These are phyloP conservation scores for Tinea semifulvella DNA, from an alignment of 2,888 invertebrate species.

Conservation along the genomic window DNA sequence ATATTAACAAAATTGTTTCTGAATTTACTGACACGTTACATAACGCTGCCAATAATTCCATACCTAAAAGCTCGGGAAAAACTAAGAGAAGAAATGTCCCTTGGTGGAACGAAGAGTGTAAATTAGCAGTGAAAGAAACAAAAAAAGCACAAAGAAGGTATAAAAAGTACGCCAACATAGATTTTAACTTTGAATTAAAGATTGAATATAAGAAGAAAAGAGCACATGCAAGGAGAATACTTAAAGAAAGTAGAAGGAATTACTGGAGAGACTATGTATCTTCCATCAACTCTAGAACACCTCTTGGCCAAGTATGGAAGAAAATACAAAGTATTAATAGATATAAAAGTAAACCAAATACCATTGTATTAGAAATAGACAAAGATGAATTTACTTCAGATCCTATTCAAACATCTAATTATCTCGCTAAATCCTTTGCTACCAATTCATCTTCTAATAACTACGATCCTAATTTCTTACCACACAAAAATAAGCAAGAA, in stretches of 20 bases:
- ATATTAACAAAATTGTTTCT: neutral
- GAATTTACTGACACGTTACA: slow-evolving; percentile 15
- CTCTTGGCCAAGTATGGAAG: slow-evolving; percentile 16
- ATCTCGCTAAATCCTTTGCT: slow-evolving; percentile 16
- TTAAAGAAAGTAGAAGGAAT: slow-evolving; percentile 14
- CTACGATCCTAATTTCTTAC: slow-evolving; percentile 16
- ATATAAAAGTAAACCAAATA: neutral
- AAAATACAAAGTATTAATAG: slow-evolving; percentile 13
- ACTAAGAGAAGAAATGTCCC: slow-evolving; percentile 10
- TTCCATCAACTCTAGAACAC: slow-evolving; percentile 16
- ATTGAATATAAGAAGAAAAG: slow-evolving; percentile 15
- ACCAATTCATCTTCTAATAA: slow-evolving; percentile 17
- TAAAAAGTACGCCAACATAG: slow-evolving; percentile 13
- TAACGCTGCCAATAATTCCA: slow-evolving; percentile 14
- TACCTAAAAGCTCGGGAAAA: slow-evolving; percentile 10
- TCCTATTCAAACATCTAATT: neutral
- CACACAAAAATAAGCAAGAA: slow-evolving; percentile 5
- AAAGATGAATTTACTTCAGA: slow-evolving; percentile 4
- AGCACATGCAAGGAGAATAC: slow-evolving; percentile 10
- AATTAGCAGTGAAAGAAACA: slow-evolving; percentile 13
- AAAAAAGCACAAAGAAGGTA: slow-evolving; percentile 12
- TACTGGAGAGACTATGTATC: slow-evolving; percentile 15
- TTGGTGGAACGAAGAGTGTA: slow-evolving; percentile 15
- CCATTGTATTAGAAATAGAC: neutral
- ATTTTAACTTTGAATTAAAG: slow-evolving; percentile 14